These are phyloP conservation scores for Zoroaster sp. DNA, from an alignment of 53 echinoderm and acorn worm genomes.

Conservation along the genomic window DNA sequence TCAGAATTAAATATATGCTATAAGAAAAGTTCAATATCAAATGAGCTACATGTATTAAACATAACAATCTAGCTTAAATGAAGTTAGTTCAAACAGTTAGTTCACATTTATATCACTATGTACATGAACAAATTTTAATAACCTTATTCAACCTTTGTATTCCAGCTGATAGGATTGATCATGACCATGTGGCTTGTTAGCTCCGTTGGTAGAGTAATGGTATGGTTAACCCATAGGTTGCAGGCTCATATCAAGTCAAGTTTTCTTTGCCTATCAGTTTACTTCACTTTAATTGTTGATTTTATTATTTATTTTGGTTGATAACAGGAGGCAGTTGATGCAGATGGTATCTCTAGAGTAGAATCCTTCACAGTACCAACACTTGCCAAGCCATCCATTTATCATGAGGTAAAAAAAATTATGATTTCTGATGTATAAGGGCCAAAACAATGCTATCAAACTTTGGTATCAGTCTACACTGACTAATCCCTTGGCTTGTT, in stretches of 20 bases:
- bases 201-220: too few species aligned
- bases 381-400: constrained; percentile 93
- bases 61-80: neutral
- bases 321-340: constrained; percentile 85
- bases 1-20: neutral
- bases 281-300: neutral
- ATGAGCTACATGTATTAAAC: neutral
- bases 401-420: constrained; percentile 81
- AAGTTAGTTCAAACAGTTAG: too few species aligned
- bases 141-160: too few species aligned
- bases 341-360: constrained; percentile 76
- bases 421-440: neutral
- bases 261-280: neutral
- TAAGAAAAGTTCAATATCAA: neutral
- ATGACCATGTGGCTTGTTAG: too few species aligned
- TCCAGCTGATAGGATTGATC: too few species aligned
- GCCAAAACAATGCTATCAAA: too few species aligned
- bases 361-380: constrained; percentile 88
- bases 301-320: neutral
- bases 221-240: too few species aligned
- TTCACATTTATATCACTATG: too few species aligned
- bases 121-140: too few species aligned
- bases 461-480: too few species aligned
- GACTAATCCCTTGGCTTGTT: too few species aligned
- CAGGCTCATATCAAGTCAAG: neutral